A percentile compares a stretch with the other conserved stretches of the same genome.
These are phyloP conservation scores for Cactoblastis cactorum DNA, from an alignment of 2,888 invertebrate species.

Conservation along the genomic window DNA sequence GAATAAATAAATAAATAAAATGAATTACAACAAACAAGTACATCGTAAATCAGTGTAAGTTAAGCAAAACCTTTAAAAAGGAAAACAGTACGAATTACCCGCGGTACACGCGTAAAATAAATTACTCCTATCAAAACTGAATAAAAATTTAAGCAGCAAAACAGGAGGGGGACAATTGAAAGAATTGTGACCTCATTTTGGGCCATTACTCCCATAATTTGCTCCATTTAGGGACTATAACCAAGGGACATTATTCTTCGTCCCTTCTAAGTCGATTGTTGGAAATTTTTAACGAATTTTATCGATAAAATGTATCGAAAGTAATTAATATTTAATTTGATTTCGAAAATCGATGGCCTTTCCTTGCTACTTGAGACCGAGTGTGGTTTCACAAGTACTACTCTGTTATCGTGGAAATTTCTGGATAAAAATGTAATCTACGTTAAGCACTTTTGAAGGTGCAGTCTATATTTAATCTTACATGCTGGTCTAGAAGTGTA, in stretches of 20 bases:
- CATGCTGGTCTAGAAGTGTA: too few species aligned
- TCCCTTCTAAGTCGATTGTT: slow-evolving; percentile 47
- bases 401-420: too few species aligned
- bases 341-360: too few species aligned
- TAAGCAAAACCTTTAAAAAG: not conserved
- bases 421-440: too few species aligned
- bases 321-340: not conserved
- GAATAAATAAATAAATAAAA: too few species aligned
- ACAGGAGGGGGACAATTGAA: slow-evolving; percentile 43
- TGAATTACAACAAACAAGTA: not conserved
- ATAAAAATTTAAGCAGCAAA: slow-evolving; percentile 27
- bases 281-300: not conserved
- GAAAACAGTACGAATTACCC: not conserved
- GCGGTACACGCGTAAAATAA: slow-evolving; percentile 23
- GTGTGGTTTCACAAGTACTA: too few species aligned
- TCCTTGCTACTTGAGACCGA: too few species aligned
- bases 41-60: not conserved
- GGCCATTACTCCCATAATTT: slow-evolving; percentile 67
- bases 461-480: too few species aligned
- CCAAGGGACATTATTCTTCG: slow-evolving; percentile 36
- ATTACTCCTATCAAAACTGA: slow-evolving; percentile 31
- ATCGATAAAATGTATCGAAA: not conserved
- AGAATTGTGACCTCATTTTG: slow-evolving; percentile 59
- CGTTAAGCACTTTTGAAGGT: too few species aligned
- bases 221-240: slow-evolving; percentile 48